A percentile compares a stretch with the other conserved stretches of the same genome.
phyloP scores from a whole-genome alignment of 2,113 vertebrate genomes.

The Nesogale talazaci region DNA sequence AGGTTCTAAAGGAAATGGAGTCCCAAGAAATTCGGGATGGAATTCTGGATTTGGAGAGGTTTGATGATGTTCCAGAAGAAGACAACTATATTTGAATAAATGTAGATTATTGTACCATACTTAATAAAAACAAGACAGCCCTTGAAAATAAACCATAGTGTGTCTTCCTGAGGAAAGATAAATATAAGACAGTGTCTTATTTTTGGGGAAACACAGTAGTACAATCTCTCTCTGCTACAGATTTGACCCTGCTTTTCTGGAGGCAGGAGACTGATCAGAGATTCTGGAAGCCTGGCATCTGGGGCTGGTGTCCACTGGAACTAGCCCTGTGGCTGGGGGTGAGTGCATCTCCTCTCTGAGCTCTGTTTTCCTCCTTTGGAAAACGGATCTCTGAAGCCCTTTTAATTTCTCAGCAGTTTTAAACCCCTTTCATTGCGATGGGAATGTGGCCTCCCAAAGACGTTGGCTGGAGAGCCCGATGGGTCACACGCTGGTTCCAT shows the following conservation, averaged over 20 bases:
- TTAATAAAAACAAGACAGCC: no score
- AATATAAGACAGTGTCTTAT: no score
- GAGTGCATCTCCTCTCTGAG: slow-evolving; percentile 10
- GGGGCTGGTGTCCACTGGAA: background rate
- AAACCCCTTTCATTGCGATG: background rate
- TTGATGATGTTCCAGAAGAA: no score
- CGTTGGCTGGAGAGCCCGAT: background rate
- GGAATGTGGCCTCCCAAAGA: background rate
- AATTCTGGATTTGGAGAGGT: no score
- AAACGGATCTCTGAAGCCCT: background rate
- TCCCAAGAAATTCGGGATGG: no score
- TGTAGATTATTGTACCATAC: no score
- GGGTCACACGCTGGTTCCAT: background rate
- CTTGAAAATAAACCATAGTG: no score
- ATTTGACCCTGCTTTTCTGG: background rate
- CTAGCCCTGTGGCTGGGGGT: no score
- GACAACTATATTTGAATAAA: no score
- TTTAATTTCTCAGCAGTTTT: background rate
- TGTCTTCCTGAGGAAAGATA: no score
- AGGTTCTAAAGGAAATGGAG: no score
- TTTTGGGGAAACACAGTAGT: no score
- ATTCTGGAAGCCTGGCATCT: background rate
- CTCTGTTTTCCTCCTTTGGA: background rate
- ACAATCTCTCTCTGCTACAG: background rate
- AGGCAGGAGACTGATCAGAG: background rate